Evolutionary conservation across 2,888 invertebrate species (phyloP).

Genomic region (Drosophila eohydei): DNA sequence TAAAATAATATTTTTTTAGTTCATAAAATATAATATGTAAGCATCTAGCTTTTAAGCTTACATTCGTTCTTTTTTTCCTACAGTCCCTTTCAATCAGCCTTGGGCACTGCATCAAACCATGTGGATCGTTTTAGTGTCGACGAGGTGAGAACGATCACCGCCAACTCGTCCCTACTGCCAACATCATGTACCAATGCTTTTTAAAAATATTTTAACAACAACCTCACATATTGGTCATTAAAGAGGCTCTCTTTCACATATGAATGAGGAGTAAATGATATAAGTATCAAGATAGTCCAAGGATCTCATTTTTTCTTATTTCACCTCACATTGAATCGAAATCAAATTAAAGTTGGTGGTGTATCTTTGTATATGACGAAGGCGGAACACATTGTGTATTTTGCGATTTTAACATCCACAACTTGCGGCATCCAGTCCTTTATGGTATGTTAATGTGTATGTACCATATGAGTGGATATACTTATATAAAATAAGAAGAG

Average conservation of each 20-base stretch:
- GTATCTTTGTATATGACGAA: constrained; percentile 67
- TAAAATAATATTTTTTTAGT: not conserved
- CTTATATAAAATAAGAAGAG: constrained; percentile 76
- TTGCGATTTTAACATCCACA: constrained; percentile 83
- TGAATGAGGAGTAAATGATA: constrained; percentile 50
- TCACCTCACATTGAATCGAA: constrained; percentile 74
- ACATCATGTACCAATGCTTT: constrained; percentile 57
- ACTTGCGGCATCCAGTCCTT: constrained; percentile 79
- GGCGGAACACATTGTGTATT: constrained; percentile 84
- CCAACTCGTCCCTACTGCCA: constrained; percentile 64
- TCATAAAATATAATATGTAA: too few relatives aligned
- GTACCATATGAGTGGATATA: constrained; percentile 60
- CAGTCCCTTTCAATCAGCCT: constrained; percentile 47
- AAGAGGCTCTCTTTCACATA: not conserved
- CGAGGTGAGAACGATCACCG: constrained; percentile 81
- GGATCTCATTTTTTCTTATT: constrained; percentile 50
- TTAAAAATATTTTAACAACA: constrained; percentile 41
- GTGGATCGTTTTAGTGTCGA: constrained; percentile 73
- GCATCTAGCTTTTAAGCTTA: not conserved
- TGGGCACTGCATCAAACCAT: constrained; percentile 47
- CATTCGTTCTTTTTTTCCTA: constrained; percentile 33
- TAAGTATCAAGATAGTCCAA: constrained; percentile 39
- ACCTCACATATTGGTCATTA: constrained; percentile 7
- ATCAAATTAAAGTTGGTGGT: constrained; percentile 75
- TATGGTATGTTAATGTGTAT: constrained; percentile 65